Percentiles rank a stretch among this genome's conserved stretches.
Conservation (phyloP, 2,113 vertebrate species). For the Pristiophorus japonicus region DNA sequence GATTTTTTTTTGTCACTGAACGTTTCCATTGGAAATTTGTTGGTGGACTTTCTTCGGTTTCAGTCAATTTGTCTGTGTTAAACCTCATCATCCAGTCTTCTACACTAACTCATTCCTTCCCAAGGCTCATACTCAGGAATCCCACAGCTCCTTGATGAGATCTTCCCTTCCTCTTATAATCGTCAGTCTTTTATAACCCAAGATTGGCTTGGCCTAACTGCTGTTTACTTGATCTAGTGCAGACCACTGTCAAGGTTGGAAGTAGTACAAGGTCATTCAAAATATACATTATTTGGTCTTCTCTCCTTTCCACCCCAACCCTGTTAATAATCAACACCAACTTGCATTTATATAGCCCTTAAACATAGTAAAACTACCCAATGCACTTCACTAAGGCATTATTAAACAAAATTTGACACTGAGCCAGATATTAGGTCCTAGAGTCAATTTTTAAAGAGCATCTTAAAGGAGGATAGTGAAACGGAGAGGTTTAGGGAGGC, state of each 20-base stretch:
- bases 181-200: neutral
- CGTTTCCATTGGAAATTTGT: neutral
- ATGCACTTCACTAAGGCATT: neutral
- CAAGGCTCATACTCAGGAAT: neutral
- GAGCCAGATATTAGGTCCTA: neutral
- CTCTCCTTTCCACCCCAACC: neutral
- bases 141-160: neutral
- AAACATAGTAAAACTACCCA: neutral
- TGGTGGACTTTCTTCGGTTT: neutral
- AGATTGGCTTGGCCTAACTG: no score
- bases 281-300: neutral
- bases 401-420: neutral
- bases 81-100: neutral
- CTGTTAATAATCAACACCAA: neutral
- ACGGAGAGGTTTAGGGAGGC: neutral
- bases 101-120: neutral
- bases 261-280: neutral
- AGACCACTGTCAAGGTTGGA: neutral
- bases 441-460: neutral
- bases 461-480: neutral
- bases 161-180: neutral
- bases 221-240: neutral
- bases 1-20: neutral
- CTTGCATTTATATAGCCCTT: neutral
- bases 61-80: neutral